phyloP scores from a whole-genome alignment of 2,888 invertebrate species.

The Dolomedes plantarius region DNA sequence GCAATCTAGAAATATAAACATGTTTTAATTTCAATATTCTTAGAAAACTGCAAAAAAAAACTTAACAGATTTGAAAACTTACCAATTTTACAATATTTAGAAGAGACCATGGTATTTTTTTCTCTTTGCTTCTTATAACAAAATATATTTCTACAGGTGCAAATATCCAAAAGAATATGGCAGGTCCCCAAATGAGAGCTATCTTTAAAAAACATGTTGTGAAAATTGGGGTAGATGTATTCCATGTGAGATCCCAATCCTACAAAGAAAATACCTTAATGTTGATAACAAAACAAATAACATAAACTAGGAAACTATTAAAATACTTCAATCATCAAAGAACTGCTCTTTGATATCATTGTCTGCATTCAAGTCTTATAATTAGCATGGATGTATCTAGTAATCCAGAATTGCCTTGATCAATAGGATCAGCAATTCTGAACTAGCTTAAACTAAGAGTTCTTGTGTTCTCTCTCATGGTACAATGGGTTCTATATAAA shows the following conservation, averaged over 20 bases:
- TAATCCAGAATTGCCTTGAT: no score
- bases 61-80: background rate
- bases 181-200: slow-evolving; percentile 91
- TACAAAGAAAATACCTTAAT: slow-evolving; percentile 80
- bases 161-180: slow-evolving; percentile 87
- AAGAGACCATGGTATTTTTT: slow-evolving; percentile 65
- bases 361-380: no score
- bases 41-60: background rate
- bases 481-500: no score
- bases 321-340: no score
- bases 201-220: slow-evolving; percentile 95
- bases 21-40: background rate
- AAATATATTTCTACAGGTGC: slow-evolving; percentile 81
- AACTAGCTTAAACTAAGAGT: no score
- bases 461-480: no score
- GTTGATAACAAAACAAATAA: no score
- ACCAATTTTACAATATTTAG: slow-evolving; percentile 69
- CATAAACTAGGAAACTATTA: no score
- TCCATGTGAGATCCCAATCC: slow-evolving; percentile 87
- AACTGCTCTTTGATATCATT: no score
- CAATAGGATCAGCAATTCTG: no score
- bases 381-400: no score
- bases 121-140: slow-evolving; percentile 28
- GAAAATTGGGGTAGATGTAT: slow-evolving; percentile 87
- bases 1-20: slow-evolving; percentile 28